Base-by-base conservation (phyloP, 2,888 invertebrate genomes). In the Trypoxylon attenuatum region DNA sequence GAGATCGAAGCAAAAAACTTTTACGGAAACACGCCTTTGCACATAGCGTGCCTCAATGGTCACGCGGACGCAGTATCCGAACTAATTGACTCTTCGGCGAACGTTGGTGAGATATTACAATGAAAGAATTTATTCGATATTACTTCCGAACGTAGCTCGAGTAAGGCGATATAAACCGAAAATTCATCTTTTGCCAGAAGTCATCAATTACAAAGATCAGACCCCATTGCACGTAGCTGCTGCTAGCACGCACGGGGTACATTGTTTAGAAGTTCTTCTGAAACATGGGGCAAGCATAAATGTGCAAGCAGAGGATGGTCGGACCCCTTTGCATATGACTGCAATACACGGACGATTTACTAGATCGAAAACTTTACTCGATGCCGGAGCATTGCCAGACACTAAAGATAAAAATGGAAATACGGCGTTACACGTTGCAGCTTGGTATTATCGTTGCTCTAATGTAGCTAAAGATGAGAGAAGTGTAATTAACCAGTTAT, bases 251-350 rank as follows among this genome's bases (percentile, higher is more conserved):
- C 89, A 90, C 60, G 91, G 91, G 2, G 90, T 89, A n/a, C 89
- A 89, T 38, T 91, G 91, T 82, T 82, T 92, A 49, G 89, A 90
- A 73, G 87, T 89, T 55, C 83, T 92, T 42, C 84, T 92, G 39
- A 87, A 88, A 16, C 88, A 89, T 58, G 88, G 85, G 1, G 90
- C 89, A 0, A 88, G 89, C 61, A 88, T 90, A 18, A 90, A 91
- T 76, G 87, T 88, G 29, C 89, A 89, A 78, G 90, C 90, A 69
- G 83, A 88, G 51, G 91, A 91, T 78, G 91, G 91, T 0, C 85
- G 90, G 49, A 91, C 91, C 2, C 89, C 92, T 0, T 87, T 92
- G 38, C 91, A 92, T 76, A 90, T 91, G 90, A 91, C 91, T n/a
- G 91, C 91, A 5, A 89, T 91, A 71, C 90, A 91, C 82, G 91